These are phyloP conservation scores for Mobula hypostoma DNA, from an alignment of 2,113 vertebrate species.

Conservation along the genomic window DNA sequence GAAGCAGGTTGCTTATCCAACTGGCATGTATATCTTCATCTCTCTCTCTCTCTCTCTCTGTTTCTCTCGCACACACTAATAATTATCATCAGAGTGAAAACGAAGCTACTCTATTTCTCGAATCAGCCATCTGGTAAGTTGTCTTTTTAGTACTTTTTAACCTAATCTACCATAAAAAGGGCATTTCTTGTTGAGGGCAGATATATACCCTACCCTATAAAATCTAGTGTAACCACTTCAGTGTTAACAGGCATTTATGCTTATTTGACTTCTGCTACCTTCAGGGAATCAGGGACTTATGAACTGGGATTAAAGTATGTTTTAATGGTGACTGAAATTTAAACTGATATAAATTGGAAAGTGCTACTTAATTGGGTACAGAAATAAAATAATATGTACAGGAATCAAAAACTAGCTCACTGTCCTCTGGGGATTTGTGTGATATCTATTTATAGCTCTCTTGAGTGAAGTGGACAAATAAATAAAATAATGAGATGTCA, in stretches of 20 bases:
- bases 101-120: background rate
- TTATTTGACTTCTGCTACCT: background rate
- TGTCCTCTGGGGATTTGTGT: background rate
- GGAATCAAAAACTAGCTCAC: background rate
- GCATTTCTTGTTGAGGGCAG: background rate
- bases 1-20: background rate
- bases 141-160: background rate
- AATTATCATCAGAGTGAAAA: background rate
- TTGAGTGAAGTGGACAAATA: background rate
- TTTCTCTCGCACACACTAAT: background rate
- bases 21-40: background rate
- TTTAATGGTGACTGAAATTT: constrained; percentile 8
- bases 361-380: background rate
- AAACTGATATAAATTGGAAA: constrained; percentile 9
- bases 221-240: background rate
- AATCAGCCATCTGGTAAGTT: background rate
- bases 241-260: background rate
- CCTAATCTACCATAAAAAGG: background rate
- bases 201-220: background rate
- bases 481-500: constrained; percentile 3
- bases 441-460: background rate
- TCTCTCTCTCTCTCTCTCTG: background rate
- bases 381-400: background rate
- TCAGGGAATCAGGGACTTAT: background rate
- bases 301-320: background rate